Evolutionary conservation across 35 echinoderm and acorn worm genomes (phyloP).

Genomic region (Apostichopus parvimensis): DNA sequence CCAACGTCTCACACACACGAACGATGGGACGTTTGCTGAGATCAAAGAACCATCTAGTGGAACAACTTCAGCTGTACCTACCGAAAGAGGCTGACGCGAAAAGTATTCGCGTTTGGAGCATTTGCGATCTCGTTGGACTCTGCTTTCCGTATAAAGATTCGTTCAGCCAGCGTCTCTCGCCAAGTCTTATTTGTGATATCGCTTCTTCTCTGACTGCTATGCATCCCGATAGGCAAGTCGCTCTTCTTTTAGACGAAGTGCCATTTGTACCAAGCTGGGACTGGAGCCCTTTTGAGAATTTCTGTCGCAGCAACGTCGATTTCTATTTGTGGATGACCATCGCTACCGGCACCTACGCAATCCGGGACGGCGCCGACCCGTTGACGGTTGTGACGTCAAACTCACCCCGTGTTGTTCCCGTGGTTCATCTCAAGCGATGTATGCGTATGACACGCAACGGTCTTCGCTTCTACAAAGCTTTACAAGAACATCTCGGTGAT

Average conservation of each 20-base stretch:
- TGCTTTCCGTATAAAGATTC: conserved; percentile 46
- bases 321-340: conserved; percentile 63
- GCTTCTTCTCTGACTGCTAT: neutral
- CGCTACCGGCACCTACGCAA: conserved; percentile 59
- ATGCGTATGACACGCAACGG: conserved; percentile 73
- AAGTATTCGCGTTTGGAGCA: conserved; percentile 14
- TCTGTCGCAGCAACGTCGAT: neutral
- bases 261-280: conserved; percentile 61
- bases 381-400: conserved; percentile 13
- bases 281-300: conserved; percentile 33
- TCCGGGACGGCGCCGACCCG: neutral
- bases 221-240: conserved; percentile 33
- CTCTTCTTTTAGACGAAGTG: conserved; percentile 64
- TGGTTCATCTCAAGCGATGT: conserved; percentile 48
- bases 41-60: conserved; percentile 51
- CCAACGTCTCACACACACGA: conserved; percentile 53
- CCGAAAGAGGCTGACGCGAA: neutral
- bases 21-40: conserved; percentile 50
- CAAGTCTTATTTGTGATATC: conserved; percentile 36
- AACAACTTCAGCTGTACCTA: conserved; percentile 14
- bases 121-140: conserved; percentile 33
- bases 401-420: neutral
- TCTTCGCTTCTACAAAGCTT: conserved; percentile 58
- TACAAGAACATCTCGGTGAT: conserved; percentile 57
- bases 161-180: conserved; percentile 38